phyloP scores from a whole-genome alignment of 2,797 vertebrate genomes.

The Carapus acus region DNA sequence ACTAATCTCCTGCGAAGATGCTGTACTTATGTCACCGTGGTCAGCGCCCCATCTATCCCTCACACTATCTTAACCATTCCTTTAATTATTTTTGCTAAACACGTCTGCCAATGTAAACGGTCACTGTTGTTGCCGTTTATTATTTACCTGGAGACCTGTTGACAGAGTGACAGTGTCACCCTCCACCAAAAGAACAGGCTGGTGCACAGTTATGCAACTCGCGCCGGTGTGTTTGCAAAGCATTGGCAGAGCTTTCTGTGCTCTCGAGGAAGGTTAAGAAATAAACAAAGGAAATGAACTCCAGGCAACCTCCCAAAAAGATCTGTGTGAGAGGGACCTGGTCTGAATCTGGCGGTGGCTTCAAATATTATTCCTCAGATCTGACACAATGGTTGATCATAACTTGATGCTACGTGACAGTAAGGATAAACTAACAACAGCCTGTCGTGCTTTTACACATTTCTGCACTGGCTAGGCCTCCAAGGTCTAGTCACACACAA shows the following conservation, averaged over 20 bases:
- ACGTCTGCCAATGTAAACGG: neutral
- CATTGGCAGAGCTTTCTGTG: constrained; percentile 29
- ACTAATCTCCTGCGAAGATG: too few species aligned
- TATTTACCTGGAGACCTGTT: neutral
- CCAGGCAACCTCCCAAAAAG: constrained; percentile 28
- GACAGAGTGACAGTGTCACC: constrained; percentile 15
- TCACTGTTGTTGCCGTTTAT: neutral
- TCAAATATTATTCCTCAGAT: too few species aligned
- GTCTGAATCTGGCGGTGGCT: too few species aligned
- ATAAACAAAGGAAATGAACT: constrained; percentile 60
- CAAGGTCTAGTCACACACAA: too few species aligned
- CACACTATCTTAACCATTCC: too few species aligned
- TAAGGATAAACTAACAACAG: too few species aligned
- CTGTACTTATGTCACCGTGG: neutral
- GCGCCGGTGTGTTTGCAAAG: constrained; percentile 21
- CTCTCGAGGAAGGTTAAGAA: constrained; percentile 50
- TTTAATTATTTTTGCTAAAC: too few species aligned
- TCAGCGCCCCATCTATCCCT: too few species aligned
- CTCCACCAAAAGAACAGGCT: constrained; percentile 22
- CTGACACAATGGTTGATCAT: too few species aligned
- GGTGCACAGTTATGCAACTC: constrained; percentile 31
- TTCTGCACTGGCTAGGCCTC: too few species aligned
- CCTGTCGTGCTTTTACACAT: too few species aligned
- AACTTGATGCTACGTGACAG: too few species aligned
- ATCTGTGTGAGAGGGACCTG: constrained; percentile 5